Conservation (phyloP, 2,113 vertebrate genomes). For the Cochlearius cochlearius region DNA sequence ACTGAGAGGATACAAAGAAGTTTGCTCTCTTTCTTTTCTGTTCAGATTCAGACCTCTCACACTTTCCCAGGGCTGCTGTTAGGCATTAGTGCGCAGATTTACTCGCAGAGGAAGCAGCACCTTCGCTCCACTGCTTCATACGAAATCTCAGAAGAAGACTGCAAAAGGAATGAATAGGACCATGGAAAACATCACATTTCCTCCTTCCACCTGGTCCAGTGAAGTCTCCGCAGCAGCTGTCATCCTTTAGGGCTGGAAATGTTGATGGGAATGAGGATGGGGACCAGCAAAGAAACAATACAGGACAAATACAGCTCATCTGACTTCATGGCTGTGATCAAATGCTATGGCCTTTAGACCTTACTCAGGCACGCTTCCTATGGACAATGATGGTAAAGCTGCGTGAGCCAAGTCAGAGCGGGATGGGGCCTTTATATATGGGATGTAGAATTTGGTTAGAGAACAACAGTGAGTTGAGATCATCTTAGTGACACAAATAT, state of each 20-base stretch:
- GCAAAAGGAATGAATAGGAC: not conserved
- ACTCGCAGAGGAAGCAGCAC: not conserved
- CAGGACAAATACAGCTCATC: not conserved
- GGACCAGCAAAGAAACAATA: not conserved
- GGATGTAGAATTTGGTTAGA: not conserved
- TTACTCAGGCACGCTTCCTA: accelerated
- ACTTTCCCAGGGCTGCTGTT: not conserved
- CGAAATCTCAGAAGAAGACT: not conserved
- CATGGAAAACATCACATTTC: not conserved
- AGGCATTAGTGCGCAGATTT: not conserved
- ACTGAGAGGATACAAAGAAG: not conserved
- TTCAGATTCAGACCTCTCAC: constrained; percentile 31
- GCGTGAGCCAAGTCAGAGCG: not conserved
- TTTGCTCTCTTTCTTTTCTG: not conserved
- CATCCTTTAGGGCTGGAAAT: not conserved
- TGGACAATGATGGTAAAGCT: not conserved
- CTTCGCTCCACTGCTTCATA: not conserved
- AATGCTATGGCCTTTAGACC: not conserved
- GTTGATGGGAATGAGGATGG: not conserved
- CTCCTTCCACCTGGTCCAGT: not conserved
- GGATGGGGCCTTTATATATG: accelerated
- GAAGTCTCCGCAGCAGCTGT: not conserved
- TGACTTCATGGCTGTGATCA: not conserved
- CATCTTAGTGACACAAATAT: not conserved
- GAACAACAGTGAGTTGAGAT: not conserved